Base-by-base conservation (phyloP, 2,888 invertebrate species). In the Stratiomys singularior region DNA sequence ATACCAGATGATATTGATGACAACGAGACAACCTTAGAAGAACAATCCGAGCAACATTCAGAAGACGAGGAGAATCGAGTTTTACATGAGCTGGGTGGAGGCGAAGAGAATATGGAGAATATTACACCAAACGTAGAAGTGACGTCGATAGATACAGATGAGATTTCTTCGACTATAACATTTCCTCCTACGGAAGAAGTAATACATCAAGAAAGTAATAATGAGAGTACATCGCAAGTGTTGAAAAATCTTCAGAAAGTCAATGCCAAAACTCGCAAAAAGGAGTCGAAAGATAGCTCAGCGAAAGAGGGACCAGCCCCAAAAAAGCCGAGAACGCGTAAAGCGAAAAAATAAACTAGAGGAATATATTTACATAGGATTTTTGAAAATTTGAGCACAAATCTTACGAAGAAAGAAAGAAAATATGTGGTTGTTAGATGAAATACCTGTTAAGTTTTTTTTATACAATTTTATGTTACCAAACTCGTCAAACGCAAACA, bases 211-310 rank as follows among this genome's bases (percentile, higher is more conserved):
- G 78, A 78, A 71, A 77, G 47, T 21, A 71, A 74, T 47, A 28
- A n/a, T 18, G 81, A 81, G 30, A 81, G 83, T 0, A 82, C 80
- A 18, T 79, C 82, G 9, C 84, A 84, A 71, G 69, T 84, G 25
- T 80, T 84, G 76, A 82, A 83, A 60, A 84, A 84, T 80, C 79
- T 84, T 37, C 82, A 82, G 1, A 83, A 83, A 79, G 82, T 84
- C 11, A 84, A 84, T 82, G 81, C 80, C 4, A 82, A 82, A 64
- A 82, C 82, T 0, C 82, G 81, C 30, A 84, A 84, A 69, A 82
- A 84, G 76, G 46, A 79, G 77, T 28, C 72, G n/a, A 67, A 9
- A 58, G 46, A 74, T 9, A 15, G 37, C 9, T 2, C 60, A 21
- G 37, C 52, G 1, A 23, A 28, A 21, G 60, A 58, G 4, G 74